Conservation (phyloP, 2,113 vertebrate genomes). For the Scopus umbretta region DNA sequence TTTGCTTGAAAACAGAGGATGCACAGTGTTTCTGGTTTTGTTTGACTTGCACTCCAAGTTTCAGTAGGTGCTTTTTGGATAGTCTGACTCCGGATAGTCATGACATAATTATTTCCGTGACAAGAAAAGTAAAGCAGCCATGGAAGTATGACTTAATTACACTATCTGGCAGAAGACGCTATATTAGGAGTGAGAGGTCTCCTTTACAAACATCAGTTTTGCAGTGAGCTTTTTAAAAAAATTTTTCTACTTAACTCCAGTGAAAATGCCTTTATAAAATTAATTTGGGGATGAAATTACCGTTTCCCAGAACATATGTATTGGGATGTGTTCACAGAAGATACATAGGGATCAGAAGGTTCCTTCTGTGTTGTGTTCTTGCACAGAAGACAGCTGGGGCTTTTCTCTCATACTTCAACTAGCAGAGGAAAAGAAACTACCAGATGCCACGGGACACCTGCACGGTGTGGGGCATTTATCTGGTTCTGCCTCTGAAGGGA, state of each 20-base stretch:
- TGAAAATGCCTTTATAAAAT: background rate
- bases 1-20: background rate
- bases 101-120: slow-evolving; percentile 29
- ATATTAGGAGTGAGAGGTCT: background rate
- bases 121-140: background rate
- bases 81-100: background rate
- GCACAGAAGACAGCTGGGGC: background rate
- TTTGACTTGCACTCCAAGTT: background rate
- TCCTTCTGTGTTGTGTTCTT: background rate
- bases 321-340: background rate
- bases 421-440: background rate
- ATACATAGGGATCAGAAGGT: background rate
- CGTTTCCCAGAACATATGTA: background rate
- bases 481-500: background rate
- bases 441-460: background rate
- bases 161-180: slow-evolving; percentile 4
- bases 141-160: slow-evolving; percentile 29
- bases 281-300: background rate
- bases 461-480: background rate
- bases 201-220: background rate
- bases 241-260: background rate
- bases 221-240: background rate
- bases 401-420: background rate
- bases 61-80: background rate
- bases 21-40: background rate